Evolutionary conservation across 2,888 invertebrate species (phyloP).

Genomic region (Coremacera marginata): DNA sequence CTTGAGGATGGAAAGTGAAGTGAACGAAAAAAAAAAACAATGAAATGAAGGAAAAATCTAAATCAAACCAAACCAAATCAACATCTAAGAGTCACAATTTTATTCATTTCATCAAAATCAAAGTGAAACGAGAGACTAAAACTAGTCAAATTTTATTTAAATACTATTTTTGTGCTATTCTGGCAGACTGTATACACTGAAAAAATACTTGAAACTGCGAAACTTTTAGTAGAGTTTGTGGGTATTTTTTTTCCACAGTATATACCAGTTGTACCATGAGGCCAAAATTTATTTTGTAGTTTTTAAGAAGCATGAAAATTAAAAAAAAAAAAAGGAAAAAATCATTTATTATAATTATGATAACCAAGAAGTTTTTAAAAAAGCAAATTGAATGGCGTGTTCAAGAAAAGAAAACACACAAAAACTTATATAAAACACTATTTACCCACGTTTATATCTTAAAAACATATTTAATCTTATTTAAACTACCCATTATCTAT

Average conservation of each 20-base stretch:
- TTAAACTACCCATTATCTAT: conserved; percentile 19
- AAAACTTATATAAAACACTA: background rate
- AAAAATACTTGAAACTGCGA: background rate
- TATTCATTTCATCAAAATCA: background rate
- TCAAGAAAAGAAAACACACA: conserved; percentile 15
- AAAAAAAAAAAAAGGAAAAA: background rate
- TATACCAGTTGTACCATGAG: background rate
- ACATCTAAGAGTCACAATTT: background rate
- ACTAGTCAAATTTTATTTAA: background rate
- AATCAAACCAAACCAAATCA: background rate
- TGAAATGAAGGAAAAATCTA: background rate
- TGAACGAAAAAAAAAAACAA: background rate
- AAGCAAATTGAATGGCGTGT: conserved; percentile 25
- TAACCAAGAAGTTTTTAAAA: background rate
- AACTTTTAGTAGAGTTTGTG: background rate
- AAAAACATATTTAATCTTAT: conserved; percentile 13
- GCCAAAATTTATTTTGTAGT: background rate
- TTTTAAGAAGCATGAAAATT: background rate
- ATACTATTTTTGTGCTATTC: conserved; percentile 2
- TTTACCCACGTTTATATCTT: conserved; percentile 6
- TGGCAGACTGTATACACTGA: background rate
- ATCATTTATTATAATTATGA: conserved; percentile 2
- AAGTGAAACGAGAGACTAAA: background rate
- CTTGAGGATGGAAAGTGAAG: background rate
- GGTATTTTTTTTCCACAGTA: background rate